Percentiles rank a stretch among this genome's conserved stretches.
Conservation (phyloP, 2,113 vertebrate genomes). For the Syngnathus typhle region DNA sequence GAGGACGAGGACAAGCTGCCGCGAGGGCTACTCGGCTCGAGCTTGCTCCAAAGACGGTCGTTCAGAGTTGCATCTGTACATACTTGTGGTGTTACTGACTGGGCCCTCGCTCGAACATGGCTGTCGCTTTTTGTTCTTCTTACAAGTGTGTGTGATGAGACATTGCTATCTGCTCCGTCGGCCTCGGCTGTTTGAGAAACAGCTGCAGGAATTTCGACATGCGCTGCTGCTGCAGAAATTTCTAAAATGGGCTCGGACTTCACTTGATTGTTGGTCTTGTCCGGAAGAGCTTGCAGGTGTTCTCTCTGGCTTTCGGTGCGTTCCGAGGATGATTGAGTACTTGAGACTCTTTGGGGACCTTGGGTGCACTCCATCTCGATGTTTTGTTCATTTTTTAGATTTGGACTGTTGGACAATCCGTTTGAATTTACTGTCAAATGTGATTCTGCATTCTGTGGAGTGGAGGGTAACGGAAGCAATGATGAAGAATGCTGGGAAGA, state of each 20-base stretch:
- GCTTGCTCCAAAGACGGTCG: conserved; percentile 84
- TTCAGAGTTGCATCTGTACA: conserved; percentile 77
- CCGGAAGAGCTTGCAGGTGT: conserved; percentile 2
- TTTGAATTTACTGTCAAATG: background rate
- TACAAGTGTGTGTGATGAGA: conserved; percentile 30
- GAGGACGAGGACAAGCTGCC: conserved; percentile 91
- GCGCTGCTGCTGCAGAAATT: background rate
- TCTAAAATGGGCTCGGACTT: conserved; percentile 7
- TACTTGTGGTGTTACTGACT: conserved; percentile 72
- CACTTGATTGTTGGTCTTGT: conserved; percentile 3
- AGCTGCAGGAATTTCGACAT: background rate
- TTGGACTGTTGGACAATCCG: conserved; percentile 15
- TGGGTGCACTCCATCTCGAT: background rate
- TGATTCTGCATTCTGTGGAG: conserved; percentile 39
- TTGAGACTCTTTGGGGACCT: conserved; percentile 10
- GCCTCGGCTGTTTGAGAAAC: conserved; percentile 11
- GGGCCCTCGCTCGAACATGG: conserved; percentile 50
- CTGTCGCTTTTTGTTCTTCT: conserved; percentile 74
- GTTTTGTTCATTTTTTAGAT: conserved; percentile 17
- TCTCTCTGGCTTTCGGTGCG: conserved; percentile 6
- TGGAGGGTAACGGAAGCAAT: conserved; percentile 24
- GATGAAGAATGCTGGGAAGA: conserved; percentile 18
- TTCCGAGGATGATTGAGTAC: conserved; percentile 4
- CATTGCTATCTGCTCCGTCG: conserved; percentile 34
- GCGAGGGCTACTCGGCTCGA: conserved; percentile 73